Evolutionary conservation across 2,113 vertebrate genomes (phyloP).

Genomic region (Potamarius usumacintae): DNA sequence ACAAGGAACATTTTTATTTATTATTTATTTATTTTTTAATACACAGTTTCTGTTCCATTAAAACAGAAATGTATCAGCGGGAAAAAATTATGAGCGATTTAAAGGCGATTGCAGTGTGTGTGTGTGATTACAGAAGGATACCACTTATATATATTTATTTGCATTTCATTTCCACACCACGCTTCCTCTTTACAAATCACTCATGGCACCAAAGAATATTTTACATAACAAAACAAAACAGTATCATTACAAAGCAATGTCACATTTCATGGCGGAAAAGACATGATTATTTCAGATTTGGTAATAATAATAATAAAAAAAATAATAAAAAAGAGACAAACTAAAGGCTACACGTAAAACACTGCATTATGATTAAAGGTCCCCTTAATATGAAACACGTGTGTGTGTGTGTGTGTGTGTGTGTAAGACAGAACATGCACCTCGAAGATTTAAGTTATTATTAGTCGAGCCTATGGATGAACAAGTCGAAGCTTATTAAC

Average conservation of each 20-base stretch:
- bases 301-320: background rate
- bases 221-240: constrained; percentile 32
- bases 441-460: background rate
- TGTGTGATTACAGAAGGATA: background rate
- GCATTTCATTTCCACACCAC: background rate
- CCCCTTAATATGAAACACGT: constrained; percentile 2
- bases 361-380: constrained; percentile 21
- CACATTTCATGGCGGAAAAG: background rate
- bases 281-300: constrained; percentile 9
- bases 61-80: background rate
- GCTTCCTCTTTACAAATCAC: constrained; percentile 28
- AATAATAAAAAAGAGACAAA: background rate
- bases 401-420: background rate
- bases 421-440: constrained; percentile 23
- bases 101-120: background rate
- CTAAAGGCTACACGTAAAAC: background rate
- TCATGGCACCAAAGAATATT: constrained; percentile 28
- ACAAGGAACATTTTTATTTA: background rate
- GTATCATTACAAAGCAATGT: constrained; percentile 28
- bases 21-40: background rate
- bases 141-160: background rate
- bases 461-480: background rate
- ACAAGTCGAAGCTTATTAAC: constrained; percentile 3
- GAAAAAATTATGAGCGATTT: background rate
- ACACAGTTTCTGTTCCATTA: background rate